Base-by-base conservation (phyloP, 1,140 invertebrate genomes). In the Drosophila bipectinata region DNA sequence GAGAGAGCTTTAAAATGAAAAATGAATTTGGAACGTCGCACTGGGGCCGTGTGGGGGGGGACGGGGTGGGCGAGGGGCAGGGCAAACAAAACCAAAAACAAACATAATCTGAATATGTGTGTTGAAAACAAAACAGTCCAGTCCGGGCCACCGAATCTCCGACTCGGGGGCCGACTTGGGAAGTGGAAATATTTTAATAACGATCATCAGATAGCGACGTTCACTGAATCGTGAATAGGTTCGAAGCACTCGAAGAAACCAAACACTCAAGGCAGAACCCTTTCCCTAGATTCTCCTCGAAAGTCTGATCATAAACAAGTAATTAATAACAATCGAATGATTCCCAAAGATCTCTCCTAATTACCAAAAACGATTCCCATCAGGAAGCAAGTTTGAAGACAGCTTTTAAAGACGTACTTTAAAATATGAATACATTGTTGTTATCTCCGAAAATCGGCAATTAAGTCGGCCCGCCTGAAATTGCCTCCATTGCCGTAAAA, bases 361-460 rank as follows among this genome's bases (percentile, higher is more conserved):
- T 28, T 28, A 28, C 5, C 26, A 7, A 28, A 28, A 28, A 7
- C 6, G 26, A 5, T 28, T 7, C 26, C 6, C 26, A 28, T 28
- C 26, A 28, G 26, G 26, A 28, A 28, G 4, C 4, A 28, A 4
- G 26, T 5, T 1, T 7, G 5, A 28, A 6, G 5, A 28, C 6
- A 28, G 26, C 26, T 28, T 28, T 28, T 28, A 28, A 28, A 28
- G 26, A 6, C 26, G 26, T 6, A 28, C 26, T 28, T 28, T 28
- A 28, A 28, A 28, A 28, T 28, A 28, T 28, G 32, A 37, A 12
- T 37, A 37, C 34, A 15, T 32, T 47, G 37, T 61, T 37, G 41
- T 24, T 48, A n/a, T 10, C 26, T 21, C 3, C 15, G 6, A 32
- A 32, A 32, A 32, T 32, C 32, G 32, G 1, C 32, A 32, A 37